These are phyloP conservation scores for Anomalospiza imberbis DNA, from an alignment of 2,797 vertebrate species.

Conservation along the genomic window DNA sequence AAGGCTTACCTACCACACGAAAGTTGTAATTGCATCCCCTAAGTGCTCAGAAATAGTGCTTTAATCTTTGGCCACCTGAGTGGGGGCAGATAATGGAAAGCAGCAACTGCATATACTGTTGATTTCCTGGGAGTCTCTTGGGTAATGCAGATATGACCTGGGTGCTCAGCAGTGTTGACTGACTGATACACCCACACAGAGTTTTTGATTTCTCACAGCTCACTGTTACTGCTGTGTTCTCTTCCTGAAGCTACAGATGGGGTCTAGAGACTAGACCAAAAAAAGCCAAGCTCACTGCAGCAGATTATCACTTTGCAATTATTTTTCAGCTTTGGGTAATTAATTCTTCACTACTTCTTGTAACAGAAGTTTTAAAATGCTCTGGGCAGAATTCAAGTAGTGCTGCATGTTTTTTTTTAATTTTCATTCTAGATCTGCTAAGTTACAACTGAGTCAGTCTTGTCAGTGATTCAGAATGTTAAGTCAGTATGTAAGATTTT, in stretches of 20 bases:
- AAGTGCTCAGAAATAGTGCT: neutral
- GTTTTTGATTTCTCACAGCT: neutral
- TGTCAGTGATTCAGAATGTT: neutral
- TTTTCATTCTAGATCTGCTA: neutral
- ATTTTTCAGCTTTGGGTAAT: neutral
- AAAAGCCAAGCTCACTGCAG: neutral
- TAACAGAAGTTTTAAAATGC: neutral
- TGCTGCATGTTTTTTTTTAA: neutral
- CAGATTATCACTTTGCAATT: neutral
- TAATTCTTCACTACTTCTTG: neutral
- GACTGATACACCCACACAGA: neutral
- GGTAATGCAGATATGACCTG: neutral
- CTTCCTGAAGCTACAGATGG: neutral
- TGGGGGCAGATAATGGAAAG: neutral
- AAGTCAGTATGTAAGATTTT: neutral
- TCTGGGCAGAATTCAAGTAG: neutral
- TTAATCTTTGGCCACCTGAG: neutral
- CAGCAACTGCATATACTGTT: neutral
- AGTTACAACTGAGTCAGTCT: neutral
- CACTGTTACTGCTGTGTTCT: neutral
- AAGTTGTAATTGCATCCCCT: neutral
- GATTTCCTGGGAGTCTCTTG: neutral
- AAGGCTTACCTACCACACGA: fast-evolving
- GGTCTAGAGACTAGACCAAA: neutral
- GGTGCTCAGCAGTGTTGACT: neutral